These are phyloP conservation scores for Orchesellides sinensis DNA, from an alignment of 2,888 invertebrate genomes.

Conservation along the genomic window DNA sequence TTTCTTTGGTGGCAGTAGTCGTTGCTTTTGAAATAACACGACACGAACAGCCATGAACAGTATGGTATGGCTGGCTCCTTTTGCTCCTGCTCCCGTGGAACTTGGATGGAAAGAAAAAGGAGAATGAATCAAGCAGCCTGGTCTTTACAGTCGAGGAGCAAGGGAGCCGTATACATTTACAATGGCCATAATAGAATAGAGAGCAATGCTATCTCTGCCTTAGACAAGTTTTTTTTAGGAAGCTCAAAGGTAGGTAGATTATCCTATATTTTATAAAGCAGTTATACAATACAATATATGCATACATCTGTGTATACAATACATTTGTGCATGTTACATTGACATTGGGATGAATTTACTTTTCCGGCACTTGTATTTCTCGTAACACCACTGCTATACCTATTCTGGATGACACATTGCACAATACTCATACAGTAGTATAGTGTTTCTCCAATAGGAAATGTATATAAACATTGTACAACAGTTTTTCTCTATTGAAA, in stretches of 20 bases:
- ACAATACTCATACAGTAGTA: constrained; percentile 24
- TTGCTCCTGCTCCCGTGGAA: neutral
- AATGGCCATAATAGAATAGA: too few relatives aligned
- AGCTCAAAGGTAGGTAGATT: too few relatives aligned
- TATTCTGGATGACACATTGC: constrained; percentile 51
- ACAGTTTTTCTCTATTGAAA: too few relatives aligned
- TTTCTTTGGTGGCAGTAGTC: neutral
- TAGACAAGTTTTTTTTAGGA: too few relatives aligned
- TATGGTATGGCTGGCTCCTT: too few relatives aligned
- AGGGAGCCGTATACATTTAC: too few relatives aligned
- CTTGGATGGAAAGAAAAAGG: too few relatives aligned
- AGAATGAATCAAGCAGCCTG: too few relatives aligned
- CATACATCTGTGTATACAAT: neutral
- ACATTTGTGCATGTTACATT: constrained; percentile 30
- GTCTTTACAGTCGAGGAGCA: too few relatives aligned
- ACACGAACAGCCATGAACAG: neutral
- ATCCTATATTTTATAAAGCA: too few relatives aligned
- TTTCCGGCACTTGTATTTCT: constrained; percentile 30
- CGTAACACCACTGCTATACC: constrained; percentile 7
- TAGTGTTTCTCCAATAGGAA: neutral
- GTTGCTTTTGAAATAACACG: neutral
- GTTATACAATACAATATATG: too few relatives aligned
- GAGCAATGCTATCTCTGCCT: too few relatives aligned
- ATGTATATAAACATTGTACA: neutral
- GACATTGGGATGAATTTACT: constrained; percentile 49